Evolutionary conservation across 2,797 vertebrate genomes (phyloP).

Genomic region (Knipowitschia caucasica): DNA sequence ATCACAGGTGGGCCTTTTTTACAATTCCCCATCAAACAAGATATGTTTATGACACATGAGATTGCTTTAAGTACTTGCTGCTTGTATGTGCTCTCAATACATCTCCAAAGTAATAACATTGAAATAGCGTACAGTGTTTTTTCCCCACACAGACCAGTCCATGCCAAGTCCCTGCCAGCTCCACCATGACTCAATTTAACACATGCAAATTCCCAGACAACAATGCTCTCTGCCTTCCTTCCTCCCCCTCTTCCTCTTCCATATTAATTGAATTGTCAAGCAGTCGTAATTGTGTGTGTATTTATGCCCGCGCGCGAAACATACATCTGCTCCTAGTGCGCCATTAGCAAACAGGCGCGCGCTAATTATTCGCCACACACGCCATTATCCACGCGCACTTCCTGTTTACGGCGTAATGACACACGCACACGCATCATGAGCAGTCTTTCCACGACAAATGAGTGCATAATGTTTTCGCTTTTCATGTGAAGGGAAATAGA

Average conservation of each 20-base stretch:
- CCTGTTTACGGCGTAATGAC: conserved; percentile 9
- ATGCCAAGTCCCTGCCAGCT: background rate
- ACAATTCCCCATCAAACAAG: too few species aligned
- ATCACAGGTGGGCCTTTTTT: too few species aligned
- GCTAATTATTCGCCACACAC: conserved; percentile 1
- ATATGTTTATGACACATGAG: too few species aligned
- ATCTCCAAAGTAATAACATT: background rate
- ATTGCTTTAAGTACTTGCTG: too few species aligned
- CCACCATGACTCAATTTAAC: background rate
- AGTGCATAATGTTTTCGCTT: background rate
- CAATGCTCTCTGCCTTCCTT: background rate
- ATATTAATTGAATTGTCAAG: conserved; percentile 4
- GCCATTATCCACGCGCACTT: conserved; percentile 6
- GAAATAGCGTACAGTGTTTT: background rate
- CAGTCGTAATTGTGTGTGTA: background rate
- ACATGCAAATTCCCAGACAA: background rate
- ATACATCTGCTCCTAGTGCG: background rate
- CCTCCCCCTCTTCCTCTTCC: background rate
- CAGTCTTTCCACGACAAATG: background rate
- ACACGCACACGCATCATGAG: background rate
- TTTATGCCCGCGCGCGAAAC: background rate
- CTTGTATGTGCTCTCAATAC: background rate
- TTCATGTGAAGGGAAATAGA: background rate
- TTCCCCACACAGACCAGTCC: background rate
- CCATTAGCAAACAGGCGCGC: conserved; percentile 1